Conservation (phyloP, 2,113 vertebrate species). For the Pica pica region DNA sequence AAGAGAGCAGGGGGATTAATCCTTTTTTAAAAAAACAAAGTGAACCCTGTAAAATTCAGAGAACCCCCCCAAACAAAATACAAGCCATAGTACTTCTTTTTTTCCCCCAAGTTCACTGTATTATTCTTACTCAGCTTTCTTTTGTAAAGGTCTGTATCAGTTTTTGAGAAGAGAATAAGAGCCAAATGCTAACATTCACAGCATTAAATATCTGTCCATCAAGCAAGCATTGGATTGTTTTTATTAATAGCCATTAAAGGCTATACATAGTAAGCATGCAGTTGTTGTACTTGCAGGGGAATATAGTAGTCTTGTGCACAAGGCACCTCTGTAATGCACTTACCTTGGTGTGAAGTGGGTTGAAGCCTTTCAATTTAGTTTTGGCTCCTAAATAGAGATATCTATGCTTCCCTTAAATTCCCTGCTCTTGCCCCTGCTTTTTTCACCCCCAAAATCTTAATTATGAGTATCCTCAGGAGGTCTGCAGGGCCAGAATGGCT, state of each 20-base stretch:
- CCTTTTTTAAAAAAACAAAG: not conserved
- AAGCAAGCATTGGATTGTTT: not conserved
- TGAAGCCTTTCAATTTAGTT: not conserved
- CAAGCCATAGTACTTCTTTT: not conserved
- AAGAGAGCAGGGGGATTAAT: not conserved
- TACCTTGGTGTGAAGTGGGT: not conserved
- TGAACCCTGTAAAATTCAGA: not conserved
- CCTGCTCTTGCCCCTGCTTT: rapidly evolving
- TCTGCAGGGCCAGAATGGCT: not conserved
- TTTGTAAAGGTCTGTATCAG: not conserved
- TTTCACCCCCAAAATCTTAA: not conserved
- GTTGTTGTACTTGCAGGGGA: not conserved
- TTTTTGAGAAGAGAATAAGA: not conserved
- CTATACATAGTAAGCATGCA: not conserved
- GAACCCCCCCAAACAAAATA: not conserved
- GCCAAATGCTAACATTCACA: not conserved
- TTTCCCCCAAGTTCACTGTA: rapidly evolving
- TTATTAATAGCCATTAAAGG: not conserved
- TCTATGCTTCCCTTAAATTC: not conserved
- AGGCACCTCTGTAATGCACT: not conserved
- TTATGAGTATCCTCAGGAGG: not conserved
- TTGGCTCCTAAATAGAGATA: not conserved
- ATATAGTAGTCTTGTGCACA: not conserved
- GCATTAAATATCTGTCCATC: not conserved
- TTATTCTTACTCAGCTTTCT: not conserved